These are phyloP conservation scores for Phenacoccus solenopsis DNA, from an alignment of 1,140 invertebrate species.

Conservation along the genomic window DNA sequence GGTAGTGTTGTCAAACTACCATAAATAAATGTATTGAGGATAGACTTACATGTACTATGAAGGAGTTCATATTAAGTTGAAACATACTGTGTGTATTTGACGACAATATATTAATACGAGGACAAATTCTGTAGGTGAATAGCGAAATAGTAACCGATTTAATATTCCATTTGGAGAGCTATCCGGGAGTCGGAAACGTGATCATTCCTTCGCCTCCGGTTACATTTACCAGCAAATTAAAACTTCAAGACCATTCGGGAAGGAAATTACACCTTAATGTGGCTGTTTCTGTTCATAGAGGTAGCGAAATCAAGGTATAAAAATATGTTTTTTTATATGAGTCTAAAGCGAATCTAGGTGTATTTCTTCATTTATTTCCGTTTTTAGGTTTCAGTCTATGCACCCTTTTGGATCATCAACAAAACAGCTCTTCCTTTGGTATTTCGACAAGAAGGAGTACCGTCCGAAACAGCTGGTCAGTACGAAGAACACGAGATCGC, in stretches of 20 bases:
- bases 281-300: conserved; percentile 38
- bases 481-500: conserved; percentile 89
- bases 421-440: conserved; percentile 88
- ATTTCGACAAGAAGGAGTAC: conserved; percentile 77
- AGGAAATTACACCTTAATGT: conserved; percentile 62
- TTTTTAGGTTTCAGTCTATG: conserved; percentile 60
- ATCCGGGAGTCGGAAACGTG: conserved; percentile 51
- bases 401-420: conserved; percentile 92
- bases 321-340: neutral
- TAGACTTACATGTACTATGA: no score
- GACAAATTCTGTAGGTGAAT: conserved; percentile 36
- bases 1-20: no score
- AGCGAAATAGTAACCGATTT: conserved; percentile 54
- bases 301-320: conserved; percentile 37
- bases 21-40: no score
- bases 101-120: no score
- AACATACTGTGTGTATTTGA: no score
- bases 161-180: conserved; percentile 66
- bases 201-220: conserved; percentile 34
- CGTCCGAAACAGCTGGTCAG: conserved; percentile 75
- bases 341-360: neutral
- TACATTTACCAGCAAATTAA: conserved; percentile 40
- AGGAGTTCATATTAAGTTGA: no score
- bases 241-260: conserved; percentile 53
- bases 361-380: conserved; percentile 24